Conservation (phyloP, 2,797 vertebrate species). For the Tapera naevia region DNA sequence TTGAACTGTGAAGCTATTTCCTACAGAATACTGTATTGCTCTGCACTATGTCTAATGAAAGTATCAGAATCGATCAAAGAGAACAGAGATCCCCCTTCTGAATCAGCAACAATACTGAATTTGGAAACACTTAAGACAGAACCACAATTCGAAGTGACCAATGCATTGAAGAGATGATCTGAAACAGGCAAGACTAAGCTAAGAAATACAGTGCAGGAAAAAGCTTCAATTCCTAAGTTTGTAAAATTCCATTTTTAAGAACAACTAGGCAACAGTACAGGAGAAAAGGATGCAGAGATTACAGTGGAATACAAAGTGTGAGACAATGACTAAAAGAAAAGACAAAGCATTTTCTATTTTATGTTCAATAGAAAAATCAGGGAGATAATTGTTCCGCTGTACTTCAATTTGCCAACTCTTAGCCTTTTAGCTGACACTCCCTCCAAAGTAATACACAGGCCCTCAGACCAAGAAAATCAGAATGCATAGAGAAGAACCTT, state of each 20-base stretch:
- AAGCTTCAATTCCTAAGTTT: not conserved
- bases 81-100: not conserved
- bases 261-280: not conserved
- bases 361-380: not conserved
- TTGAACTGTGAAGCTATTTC: not conserved
- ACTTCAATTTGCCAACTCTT: not conserved
- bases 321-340: not conserved
- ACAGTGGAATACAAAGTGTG: not conserved
- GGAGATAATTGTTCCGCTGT: not conserved
- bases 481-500: not conserved
- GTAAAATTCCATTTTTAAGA: not conserved
- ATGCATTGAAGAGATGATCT: not conserved
- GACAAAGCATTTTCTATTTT: not conserved
- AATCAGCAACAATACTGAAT: not conserved
- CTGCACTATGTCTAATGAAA: not conserved
- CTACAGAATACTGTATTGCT: not conserved
- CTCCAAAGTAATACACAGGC: not conserved
- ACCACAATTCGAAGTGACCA: not conserved
- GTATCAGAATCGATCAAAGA: not conserved
- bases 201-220: not conserved
- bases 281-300: not conserved
- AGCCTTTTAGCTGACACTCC: not conserved
- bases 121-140: not conserved
- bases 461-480: not conserved
- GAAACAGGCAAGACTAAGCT: not conserved